Evolutionary conservation across 1,140 invertebrate species (phyloP).

Genomic region (Armadillidium nasatum): DNA sequence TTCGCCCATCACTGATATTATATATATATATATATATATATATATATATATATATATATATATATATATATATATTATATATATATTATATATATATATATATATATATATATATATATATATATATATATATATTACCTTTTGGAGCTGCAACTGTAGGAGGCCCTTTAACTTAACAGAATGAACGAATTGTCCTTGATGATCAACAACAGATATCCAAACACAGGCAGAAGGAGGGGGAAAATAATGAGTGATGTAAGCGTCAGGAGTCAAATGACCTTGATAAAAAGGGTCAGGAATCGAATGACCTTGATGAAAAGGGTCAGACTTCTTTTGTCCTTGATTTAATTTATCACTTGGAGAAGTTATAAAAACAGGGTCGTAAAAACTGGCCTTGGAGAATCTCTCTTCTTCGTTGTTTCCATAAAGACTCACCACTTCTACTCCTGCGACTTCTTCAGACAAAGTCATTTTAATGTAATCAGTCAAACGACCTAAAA

Average conservation of each 20-base stretch:
- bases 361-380: no score
- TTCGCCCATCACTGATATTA: no score
- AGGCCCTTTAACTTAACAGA: constrained; percentile 25
- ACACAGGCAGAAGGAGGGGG: constrained; percentile 7
- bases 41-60: no score
- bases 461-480: not conserved
- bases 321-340: no score
- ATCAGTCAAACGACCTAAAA: not conserved
- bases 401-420: not conserved
- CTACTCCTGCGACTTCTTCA: not conserved
- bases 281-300: no score
- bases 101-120: no score
- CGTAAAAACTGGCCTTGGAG: no score
- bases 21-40: no score
- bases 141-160: constrained; percentile 16
- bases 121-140: constrained; percentile 7
- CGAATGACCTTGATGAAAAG: no score
- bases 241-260: not conserved
- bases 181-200: constrained; percentile 2
- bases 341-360: no score
- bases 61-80: no score
- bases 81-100: no score
- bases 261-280: not conserved
- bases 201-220: constrained; percentile 12
- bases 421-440: constrained; percentile 28